These are phyloP conservation scores for Papilio xuthus DNA, from an alignment of 1,140 invertebrate species.

Conservation along the genomic window DNA sequence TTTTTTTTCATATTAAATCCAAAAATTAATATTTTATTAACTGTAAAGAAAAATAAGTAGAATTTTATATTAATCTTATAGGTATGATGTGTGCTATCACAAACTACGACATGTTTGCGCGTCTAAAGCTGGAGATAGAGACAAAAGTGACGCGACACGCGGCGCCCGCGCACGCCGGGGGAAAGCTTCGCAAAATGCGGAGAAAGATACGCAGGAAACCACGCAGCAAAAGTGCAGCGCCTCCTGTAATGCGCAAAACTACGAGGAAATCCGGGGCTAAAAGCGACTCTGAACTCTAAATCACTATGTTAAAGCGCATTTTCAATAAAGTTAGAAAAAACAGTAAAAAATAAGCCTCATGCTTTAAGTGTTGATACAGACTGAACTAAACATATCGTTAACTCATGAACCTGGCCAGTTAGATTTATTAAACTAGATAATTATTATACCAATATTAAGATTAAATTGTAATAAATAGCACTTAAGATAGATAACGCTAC, in stretches of 20 bases:
- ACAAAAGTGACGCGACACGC: constrained; percentile 62
- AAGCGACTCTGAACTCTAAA: constrained; percentile 76
- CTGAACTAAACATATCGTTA: background rate
- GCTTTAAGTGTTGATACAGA: background rate
- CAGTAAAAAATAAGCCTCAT: too few species aligned
- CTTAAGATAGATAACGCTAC: background rate
- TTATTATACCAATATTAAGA: background rate
- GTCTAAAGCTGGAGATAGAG: constrained; percentile 72
- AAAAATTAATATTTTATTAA: too few species aligned
- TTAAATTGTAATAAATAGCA: background rate
- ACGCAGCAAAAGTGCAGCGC: constrained; percentile 75
- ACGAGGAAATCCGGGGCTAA: constrained; percentile 63
- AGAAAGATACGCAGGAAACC: constrained; percentile 64
- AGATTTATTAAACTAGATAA: background rate
- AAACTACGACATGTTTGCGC: constrained; percentile 79
- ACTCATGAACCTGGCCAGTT: background rate
- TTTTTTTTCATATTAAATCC: too few species aligned
- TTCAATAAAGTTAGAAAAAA: too few species aligned
- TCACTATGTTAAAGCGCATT: background rate
- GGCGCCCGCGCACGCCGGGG: constrained; percentile 55
- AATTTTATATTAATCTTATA: constrained; percentile 46
- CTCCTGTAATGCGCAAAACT: constrained; percentile 48
- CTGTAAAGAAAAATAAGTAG: background rate
- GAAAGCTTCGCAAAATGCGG: constrained; percentile 58
- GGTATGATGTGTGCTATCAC: constrained; percentile 78